These are phyloP conservation scores for Aphodius sticticus DNA, from an alignment of 2,888 invertebrate genomes.

Conservation along the genomic window DNA sequence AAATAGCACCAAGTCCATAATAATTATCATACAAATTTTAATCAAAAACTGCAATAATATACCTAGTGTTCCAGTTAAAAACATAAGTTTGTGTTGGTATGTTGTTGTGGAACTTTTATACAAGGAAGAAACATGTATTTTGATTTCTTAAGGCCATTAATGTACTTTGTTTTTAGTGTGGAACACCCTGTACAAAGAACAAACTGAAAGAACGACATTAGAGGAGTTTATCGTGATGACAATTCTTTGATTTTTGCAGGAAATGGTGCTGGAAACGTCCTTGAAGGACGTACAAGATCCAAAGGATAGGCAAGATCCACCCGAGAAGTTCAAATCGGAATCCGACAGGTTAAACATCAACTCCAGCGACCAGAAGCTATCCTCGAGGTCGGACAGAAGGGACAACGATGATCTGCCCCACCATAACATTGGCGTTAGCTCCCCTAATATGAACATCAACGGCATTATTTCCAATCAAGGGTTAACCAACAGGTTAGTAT, in stretches of 20 bases:
- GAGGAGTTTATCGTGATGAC: too few relatives aligned
- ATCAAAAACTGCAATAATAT: too few relatives aligned
- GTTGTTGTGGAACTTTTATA: too few relatives aligned
- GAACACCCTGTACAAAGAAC: too few relatives aligned
- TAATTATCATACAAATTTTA: too few relatives aligned
- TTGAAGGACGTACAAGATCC: conserved; percentile 22
- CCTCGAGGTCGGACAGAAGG: conserved; percentile 7
- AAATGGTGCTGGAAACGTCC: not conserved
- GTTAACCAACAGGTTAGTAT: conserved; percentile 44
- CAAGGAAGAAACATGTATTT: too few relatives aligned
- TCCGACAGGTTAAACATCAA: conserved; percentile 12
- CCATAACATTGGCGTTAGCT: conserved; percentile 26
- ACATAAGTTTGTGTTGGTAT: too few relatives aligned
- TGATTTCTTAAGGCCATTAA: too few relatives aligned
- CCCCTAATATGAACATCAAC: conserved; percentile 37
- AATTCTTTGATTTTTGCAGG: conserved; percentile 10
- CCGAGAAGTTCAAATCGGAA: conserved; percentile 30
- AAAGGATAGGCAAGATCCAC: conserved; percentile 28
- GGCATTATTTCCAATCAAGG: conserved; percentile 39
- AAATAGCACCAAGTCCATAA: too few relatives aligned
- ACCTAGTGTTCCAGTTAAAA: too few relatives aligned
- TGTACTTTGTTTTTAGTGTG: too few relatives aligned
- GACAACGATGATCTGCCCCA: conserved; percentile 25
- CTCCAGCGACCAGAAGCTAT: conserved; percentile 8
- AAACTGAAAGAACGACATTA: too few relatives aligned